Conservation (phyloP, 2,113 vertebrate species). For the Zosterops borbonicus region DNA sequence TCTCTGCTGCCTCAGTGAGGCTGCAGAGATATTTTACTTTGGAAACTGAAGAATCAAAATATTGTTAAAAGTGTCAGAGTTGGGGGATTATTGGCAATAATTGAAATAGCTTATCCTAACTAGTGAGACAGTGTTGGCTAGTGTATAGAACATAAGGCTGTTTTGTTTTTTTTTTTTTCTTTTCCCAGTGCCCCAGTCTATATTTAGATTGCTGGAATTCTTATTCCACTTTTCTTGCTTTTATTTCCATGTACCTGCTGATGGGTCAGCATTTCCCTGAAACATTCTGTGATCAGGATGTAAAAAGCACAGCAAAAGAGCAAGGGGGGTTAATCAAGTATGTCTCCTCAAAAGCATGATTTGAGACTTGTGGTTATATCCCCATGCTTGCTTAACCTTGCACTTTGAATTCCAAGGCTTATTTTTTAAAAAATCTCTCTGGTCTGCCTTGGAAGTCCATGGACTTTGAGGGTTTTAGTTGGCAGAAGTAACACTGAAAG, state of each 20-base stretch:
- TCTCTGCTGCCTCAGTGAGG: background rate
- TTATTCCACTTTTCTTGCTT: background rate
- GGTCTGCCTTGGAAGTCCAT: background rate
- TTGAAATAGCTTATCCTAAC: background rate
- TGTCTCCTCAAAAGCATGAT: background rate
- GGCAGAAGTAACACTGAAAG: background rate
- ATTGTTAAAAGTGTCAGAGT: background rate
- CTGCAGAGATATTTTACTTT: background rate
- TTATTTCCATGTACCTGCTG: background rate
- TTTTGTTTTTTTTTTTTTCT: background rate
- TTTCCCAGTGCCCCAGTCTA: fast-evolving
- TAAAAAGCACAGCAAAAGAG: background rate
- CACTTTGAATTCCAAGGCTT: background rate
- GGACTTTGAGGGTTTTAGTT: background rate
- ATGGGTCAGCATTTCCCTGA: background rate
- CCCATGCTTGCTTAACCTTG: background rate
- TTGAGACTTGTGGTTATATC: background rate
- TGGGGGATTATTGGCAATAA: background rate
- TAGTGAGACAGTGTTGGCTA: background rate
- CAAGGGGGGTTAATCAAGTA: background rate
- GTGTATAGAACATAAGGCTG: background rate
- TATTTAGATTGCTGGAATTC: background rate
- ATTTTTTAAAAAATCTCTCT: background rate
- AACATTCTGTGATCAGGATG: background rate
- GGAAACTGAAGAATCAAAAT: background rate